Evolutionary conservation across 1,140 invertebrate species (phyloP).

Genomic region (Spodoptera frugiperda): DNA sequence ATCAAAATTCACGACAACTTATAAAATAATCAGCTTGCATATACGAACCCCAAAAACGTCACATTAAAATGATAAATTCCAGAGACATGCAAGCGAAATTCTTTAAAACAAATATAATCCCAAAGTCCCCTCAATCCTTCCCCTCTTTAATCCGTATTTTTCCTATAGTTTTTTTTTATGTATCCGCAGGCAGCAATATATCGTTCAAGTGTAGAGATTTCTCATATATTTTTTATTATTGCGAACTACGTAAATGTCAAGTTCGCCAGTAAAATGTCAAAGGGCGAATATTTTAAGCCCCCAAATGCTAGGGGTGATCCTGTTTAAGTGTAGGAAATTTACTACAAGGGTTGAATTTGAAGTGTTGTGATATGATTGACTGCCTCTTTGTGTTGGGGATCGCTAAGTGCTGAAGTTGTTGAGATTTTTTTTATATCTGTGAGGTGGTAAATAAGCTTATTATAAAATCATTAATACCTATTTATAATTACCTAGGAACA

Average conservation of each 20-base stretch:
- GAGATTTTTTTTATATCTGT: no score
- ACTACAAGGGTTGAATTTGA: neutral
- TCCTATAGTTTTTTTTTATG: constrained; percentile 71
- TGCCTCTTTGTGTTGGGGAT: neutral
- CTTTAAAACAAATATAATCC: constrained; percentile 24
- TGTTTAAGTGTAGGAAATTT: constrained; percentile 26
- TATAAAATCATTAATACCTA: no score
- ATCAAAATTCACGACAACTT: no score
- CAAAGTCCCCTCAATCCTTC: constrained; percentile 44
- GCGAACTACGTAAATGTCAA: constrained; percentile 62
- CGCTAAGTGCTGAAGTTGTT: no score
- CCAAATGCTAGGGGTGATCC: constrained; percentile 49
- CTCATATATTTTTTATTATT: constrained; percentile 81
- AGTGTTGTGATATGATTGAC: neutral
- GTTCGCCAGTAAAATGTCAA: constrained; percentile 50
- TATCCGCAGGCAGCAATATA: constrained; percentile 70
- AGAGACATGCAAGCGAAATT: constrained; percentile 5
- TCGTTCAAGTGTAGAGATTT: constrained; percentile 67
- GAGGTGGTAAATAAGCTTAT: no score
- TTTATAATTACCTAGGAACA: no score
- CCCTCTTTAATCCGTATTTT: constrained; percentile 49
- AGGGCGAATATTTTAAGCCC: constrained; percentile 50
- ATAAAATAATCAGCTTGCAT: neutral
- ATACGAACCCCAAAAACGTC: neutral
- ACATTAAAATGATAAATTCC: constrained; percentile 36